These are phyloP conservation scores for Asbolus verrucosus DNA, from an alignment of 1,140 invertebrate genomes.

Conservation along the genomic window DNA sequence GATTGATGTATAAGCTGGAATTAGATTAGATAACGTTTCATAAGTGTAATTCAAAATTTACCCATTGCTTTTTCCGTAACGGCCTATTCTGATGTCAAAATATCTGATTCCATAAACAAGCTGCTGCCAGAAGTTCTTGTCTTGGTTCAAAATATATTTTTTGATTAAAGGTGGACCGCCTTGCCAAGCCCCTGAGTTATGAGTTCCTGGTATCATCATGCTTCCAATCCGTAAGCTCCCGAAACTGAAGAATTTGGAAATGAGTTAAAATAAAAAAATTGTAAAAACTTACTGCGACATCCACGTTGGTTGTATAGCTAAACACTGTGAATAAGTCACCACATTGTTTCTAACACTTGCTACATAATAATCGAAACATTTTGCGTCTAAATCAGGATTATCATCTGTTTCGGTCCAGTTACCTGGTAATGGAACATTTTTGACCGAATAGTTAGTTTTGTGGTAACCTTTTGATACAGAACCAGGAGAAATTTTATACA, in stretches of 20 bases:
- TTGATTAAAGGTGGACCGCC: slow-evolving; percentile 62
- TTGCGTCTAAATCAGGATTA: slow-evolving; percentile 53
- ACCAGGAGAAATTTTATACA: neutral
- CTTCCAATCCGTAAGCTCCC: slow-evolving; percentile 68
- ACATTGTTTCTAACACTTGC: slow-evolving; percentile 67
- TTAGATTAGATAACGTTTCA: neutral
- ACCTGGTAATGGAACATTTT: slow-evolving; percentile 51
- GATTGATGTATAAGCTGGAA: slow-evolving; percentile 77
- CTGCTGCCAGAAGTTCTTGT: slow-evolving; percentile 82
- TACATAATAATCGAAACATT: slow-evolving; percentile 70
- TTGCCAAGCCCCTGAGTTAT: slow-evolving; percentile 76
- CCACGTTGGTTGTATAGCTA: slow-evolving; percentile 75
- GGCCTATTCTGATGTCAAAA: slow-evolving; percentile 81
- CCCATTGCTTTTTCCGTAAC: slow-evolving; percentile 62
- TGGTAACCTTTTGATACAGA: slow-evolving; percentile 16
- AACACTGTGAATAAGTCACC: slow-evolving; percentile 69
- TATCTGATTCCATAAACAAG: slow-evolving; percentile 85
- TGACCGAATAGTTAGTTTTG: neutral
- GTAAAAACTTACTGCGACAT: slow-evolving; percentile 69
- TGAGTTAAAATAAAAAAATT: too few species aligned
- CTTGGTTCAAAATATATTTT: slow-evolving; percentile 75
- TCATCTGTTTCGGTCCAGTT: slow-evolving; percentile 60
- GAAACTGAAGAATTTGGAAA: slow-evolving; percentile 60
- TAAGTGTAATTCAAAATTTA: slow-evolving; percentile 40
- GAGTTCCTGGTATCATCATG: slow-evolving; percentile 76